phyloP scores from a whole-genome alignment of 2,888 invertebrate species.

The Chloroclystis v-ata region DNA sequence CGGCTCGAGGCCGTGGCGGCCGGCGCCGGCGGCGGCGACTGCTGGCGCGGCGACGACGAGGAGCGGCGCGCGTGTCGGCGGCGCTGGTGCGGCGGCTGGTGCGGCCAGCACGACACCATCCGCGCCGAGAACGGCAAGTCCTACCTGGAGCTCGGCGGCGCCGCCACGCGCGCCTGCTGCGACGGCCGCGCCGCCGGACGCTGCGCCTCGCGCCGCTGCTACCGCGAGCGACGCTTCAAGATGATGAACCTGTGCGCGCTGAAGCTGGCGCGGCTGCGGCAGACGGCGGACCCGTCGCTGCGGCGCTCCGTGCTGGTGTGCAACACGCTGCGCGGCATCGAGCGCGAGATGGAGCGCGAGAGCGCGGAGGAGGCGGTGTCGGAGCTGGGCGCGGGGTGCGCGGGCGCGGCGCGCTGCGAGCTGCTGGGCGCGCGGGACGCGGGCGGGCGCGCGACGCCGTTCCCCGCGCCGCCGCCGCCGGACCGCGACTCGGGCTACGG shows the following conservation, averaged over 20 bases:
- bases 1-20: slow-evolving; percentile 77
- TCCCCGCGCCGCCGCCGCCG: slow-evolving; percentile 75
- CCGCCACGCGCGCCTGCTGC: slow-evolving; percentile 87
- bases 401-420: slow-evolving; percentile 79
- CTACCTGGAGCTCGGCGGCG: slow-evolving; percentile 89
- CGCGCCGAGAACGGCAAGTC: slow-evolving; percentile 94
- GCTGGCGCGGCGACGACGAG: slow-evolving; percentile 77
- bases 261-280: slow-evolving; percentile 91
- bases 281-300: slow-evolving; percentile 92
- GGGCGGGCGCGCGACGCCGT: slow-evolving; percentile 83
- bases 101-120: slow-evolving; percentile 86
- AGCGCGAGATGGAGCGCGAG: slow-evolving; percentile 90
- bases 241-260: slow-evolving; percentile 95
- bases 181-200: slow-evolving; percentile 85
- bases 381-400: slow-evolving; percentile 54
- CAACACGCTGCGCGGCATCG: slow-evolving; percentile 92
- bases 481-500: slow-evolving; percentile 88
- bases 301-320: slow-evolving; percentile 94
- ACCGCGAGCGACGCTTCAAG: slow-evolving; percentile 90
- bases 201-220: slow-evolving; percentile 89
- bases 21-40: slow-evolving; percentile 80
- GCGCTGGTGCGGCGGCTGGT: slow-evolving; percentile 77
- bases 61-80: slow-evolving; percentile 74
- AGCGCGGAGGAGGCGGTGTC: slow-evolving; percentile 76
- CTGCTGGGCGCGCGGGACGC: slow-evolving; percentile 71